Evolutionary conservation across 2,888 invertebrate genomes (phyloP), one percentile per base, ranked within the genome.

Genomic region (Uropetala carovei): DNA sequence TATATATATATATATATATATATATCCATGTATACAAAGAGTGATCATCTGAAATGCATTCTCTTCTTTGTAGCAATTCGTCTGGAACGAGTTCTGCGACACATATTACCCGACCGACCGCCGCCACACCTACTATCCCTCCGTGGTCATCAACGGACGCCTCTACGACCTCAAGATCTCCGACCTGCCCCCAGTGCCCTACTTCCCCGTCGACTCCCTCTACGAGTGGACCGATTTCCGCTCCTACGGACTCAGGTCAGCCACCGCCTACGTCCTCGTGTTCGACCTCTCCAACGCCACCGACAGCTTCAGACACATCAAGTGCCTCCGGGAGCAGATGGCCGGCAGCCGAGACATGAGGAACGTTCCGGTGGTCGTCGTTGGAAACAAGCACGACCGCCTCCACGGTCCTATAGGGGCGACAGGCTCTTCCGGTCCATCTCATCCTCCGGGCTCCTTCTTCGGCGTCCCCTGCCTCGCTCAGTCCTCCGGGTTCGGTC

Each of bases 221-320:
- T 98, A 98, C 95, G 99, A 99, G 96, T 99, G 99, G 99, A 97
- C 97, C 5, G 97, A 98, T 94, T 97, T 97, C 94, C 95, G 97
- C n/a, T 97, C 97, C 95, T 98, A 98, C 94, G 98, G 98, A 92
- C 96, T 98, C 93, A 96, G 98, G 94, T 98, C 97, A 94, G 98
- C 98, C 59, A 97, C 98, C 60, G 98, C 99, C 27, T 99, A 99
- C 95, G 97, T 99, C 93, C 96, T 99, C 93, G 99, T 99, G 92
- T 99, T 98, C 95, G 99, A 99, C 95, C 96, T 99, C 94, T 98
- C 98, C 92, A 98, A 98, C 95, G 97, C 98, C 93, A 43, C 64
- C 10, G 99, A 98, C 95, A 98, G 98, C 57, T 98, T 98, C 95
- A 97, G 97, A 95, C 98, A 99, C 95, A 97, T 99, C 94, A 97